Evolutionary conservation across 2,797 vertebrate species (phyloP).

Genomic region (Gymnoscopelus microlampas): DNA sequence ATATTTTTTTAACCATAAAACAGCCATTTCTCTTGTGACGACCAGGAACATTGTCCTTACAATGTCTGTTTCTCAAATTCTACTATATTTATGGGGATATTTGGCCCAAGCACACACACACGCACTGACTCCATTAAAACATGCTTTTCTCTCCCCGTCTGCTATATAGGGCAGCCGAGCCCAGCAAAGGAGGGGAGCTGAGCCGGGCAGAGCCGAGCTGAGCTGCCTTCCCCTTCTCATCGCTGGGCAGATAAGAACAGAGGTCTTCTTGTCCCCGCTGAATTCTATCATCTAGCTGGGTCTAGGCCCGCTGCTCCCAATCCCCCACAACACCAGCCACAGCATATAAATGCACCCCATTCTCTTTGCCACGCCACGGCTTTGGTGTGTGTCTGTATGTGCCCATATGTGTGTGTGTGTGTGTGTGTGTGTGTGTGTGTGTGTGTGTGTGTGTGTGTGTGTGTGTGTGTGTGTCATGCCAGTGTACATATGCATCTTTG

Average conservation of each 20-base stretch:
- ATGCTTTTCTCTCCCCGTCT: conserved; percentile 57
- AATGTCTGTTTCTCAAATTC: too few species aligned
- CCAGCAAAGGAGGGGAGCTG: conserved; percentile 43
- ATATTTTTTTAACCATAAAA: too few species aligned
- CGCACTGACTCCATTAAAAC: conserved; percentile 52
- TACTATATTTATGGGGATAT: too few species aligned
- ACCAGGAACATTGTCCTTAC: too few species aligned
- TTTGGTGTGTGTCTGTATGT: not conserved
- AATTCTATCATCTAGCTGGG: conserved; percentile 79
- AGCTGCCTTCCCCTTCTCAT: conserved; percentile 58
- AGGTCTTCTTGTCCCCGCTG: conserved; percentile 83
- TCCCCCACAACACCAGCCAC: conserved; percentile 76
- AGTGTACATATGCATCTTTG: conserved; percentile 26
- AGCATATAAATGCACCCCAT: conserved; percentile 85
- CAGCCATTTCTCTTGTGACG: too few species aligned
- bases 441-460: conserved; percentile 18
- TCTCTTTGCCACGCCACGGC: conserved; percentile 55
- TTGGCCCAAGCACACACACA: conserved; percentile 7
- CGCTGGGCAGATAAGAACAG: conserved; percentile 77
- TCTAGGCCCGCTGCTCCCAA: conserved; percentile 69
- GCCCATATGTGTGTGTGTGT: conserved; percentile 27
- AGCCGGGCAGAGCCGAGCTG: conserved; percentile 21
- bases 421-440: conserved; percentile 31
- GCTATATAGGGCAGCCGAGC: conserved; percentile 61
- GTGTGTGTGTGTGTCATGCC: conserved; percentile 26